Percentiles rank a stretch among this genome's conserved stretches.
phyloP scores from a whole-genome alignment of 2,113 vertebrate genomes.

The Isurus oxyrinchus region DNA sequence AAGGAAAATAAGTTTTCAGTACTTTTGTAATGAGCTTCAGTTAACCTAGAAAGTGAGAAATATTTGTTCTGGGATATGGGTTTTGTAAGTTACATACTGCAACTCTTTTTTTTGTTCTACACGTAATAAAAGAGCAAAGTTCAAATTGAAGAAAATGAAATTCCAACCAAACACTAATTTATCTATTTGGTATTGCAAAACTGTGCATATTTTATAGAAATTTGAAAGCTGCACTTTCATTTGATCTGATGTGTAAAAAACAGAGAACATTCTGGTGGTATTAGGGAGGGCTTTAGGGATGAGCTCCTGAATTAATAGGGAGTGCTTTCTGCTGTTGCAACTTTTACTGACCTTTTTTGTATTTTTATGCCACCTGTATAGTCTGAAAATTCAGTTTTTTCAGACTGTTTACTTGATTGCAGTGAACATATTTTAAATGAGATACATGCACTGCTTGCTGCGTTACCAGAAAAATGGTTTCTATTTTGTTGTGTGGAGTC shows the following conservation, averaged over 20 bases:
- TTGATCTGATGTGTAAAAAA: neutral
- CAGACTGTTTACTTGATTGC: neutral
- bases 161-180: neutral
- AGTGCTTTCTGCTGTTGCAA: neutral
- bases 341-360: neutral
- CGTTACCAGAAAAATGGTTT: neutral
- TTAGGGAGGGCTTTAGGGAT: neutral
- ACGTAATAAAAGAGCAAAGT: neutral
- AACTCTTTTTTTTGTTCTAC: neutral
- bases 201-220: neutral
- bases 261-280: neutral
- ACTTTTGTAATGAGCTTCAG: neutral
- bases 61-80: neutral
- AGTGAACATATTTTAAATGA: neutral
- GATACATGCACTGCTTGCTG: neutral
- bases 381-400: neutral
- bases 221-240: neutral
- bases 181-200: neutral
- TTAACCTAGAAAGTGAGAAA: neutral
- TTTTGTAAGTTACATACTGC: neutral
- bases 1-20: neutral
- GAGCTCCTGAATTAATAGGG: neutral
- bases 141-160: neutral
- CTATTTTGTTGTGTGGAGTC: neutral
- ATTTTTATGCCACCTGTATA: neutral